phyloP scores from a whole-genome alignment of 2,113 vertebrate genomes.

The Anarrhichthys ocellatus region DNA sequence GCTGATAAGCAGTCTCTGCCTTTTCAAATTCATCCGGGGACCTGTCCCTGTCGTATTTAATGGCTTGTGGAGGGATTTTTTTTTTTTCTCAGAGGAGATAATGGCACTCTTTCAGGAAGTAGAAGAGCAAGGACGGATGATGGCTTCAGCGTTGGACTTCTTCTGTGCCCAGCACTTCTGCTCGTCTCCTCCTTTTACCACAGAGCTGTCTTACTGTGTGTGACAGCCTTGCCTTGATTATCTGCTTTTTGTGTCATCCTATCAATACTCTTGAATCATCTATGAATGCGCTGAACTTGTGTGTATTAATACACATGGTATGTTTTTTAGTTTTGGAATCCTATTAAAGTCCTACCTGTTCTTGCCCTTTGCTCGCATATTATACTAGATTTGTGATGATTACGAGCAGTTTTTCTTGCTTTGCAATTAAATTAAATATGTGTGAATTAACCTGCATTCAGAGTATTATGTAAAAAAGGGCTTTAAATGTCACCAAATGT shows the following conservation, averaged over 20 bases:
- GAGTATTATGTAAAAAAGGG: not conserved
- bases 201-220: not conserved
- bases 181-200: not conserved
- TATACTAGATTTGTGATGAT: not conserved
- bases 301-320: not conserved
- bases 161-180: not conserved
- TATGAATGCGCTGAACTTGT: not conserved
- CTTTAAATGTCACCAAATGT: not conserved
- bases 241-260: not conserved
- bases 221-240: slow-evolving; percentile 18
- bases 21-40: slow-evolving; percentile 52
- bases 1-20: slow-evolving; percentile 54
- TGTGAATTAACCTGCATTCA: not conserved
- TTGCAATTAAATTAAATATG: not conserved
- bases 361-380: not conserved
- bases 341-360: not conserved
- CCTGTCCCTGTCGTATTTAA: slow-evolving; percentile 55
- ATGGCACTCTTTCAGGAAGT: slow-evolving; percentile 50
- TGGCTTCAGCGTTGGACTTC: slow-evolving; percentile 28
- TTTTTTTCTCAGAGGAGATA: slow-evolving; percentile 48
- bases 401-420: not conserved
- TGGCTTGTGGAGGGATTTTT: slow-evolving; percentile 40
- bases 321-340: slow-evolving; percentile 2
- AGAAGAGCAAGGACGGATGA: slow-evolving; percentile 41
- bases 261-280: not conserved